Conservation (phyloP, 2,888 invertebrate genomes). For the Hydropsyche betteni region DNA sequence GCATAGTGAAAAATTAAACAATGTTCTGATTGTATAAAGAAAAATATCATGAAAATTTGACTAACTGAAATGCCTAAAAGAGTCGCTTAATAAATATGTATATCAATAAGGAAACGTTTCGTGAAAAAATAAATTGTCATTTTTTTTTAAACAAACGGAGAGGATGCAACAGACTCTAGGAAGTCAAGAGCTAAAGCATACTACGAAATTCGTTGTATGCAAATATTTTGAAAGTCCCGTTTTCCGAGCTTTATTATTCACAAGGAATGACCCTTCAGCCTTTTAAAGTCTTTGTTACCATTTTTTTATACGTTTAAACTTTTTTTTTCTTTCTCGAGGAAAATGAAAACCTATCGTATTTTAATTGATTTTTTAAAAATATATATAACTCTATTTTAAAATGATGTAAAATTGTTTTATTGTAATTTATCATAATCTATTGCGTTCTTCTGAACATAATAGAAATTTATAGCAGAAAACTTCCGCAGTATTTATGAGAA, state of each 20-base stretch:
- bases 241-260: constrained; percentile 10
- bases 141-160: background rate
- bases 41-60: background rate
- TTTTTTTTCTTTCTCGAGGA: too few relatives aligned
- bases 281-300: background rate
- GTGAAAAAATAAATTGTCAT: background rate
- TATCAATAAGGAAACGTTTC: background rate
- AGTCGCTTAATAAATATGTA: background rate
- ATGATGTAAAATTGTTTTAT: too few relatives aligned
- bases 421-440: too few relatives aligned
- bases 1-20: too few relatives aligned
- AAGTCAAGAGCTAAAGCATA: constrained; percentile 6
- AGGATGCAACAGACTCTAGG: background rate
- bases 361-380: too few relatives aligned
- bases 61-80: too few relatives aligned
- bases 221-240: constrained; percentile 18
- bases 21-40: background rate
- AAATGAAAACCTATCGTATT: too few relatives aligned
- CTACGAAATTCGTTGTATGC: constrained; percentile 1
- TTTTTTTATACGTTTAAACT: background rate
- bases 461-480: too few relatives aligned
- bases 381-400: too few relatives aligned
- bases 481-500: too few relatives aligned
- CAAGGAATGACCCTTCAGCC: constrained; percentile 7
- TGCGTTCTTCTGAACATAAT: too few relatives aligned